Conservation (phyloP, 1,140 invertebrate species). For the Sycobia sp. region DNA sequence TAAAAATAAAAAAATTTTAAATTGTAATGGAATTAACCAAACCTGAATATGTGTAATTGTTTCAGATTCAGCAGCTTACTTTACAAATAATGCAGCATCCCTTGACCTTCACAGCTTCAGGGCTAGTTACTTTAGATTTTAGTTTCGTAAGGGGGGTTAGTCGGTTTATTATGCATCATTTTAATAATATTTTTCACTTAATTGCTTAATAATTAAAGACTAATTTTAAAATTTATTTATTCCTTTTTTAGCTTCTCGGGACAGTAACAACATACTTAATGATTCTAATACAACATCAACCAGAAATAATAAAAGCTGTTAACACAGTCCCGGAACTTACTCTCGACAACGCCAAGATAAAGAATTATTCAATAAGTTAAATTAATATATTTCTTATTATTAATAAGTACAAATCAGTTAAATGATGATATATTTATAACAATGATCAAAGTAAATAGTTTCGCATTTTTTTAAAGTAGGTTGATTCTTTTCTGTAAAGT, state of each 20-base stretch:
- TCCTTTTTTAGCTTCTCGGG: background rate
- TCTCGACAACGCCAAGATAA: too few relatives aligned
- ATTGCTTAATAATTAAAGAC: too few relatives aligned
- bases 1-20: slow-evolving; percentile 33
- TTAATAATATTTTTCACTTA: too few relatives aligned
- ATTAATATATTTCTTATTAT: too few relatives aligned
- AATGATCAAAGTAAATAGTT: too few relatives aligned
- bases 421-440: too few relatives aligned
- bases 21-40: slow-evolving; percentile 33
- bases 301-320: background rate
- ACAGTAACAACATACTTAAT: slow-evolving; percentile 9
- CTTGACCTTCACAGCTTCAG: slow-evolving; percentile 43
- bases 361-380: too few relatives aligned
- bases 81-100: slow-evolving; percentile 48
- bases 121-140: slow-evolving; percentile 44
- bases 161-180: slow-evolving; percentile 1
- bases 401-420: too few relatives aligned
- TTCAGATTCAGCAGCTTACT: slow-evolving; percentile 45
- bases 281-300: slow-evolving; percentile 22
- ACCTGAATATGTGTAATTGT: background rate
- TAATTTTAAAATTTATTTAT: background rate
- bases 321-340: too few relatives aligned
- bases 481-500: too few relatives aligned
- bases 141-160: slow-evolving; percentile 41
- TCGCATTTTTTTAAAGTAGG: too few relatives aligned